A percentile compares a stretch with the other conserved stretches of the same genome.
These are phyloP conservation scores for Cottoperca gobio DNA, from an alignment of 2,797 vertebrate species.

Conservation along the genomic window DNA sequence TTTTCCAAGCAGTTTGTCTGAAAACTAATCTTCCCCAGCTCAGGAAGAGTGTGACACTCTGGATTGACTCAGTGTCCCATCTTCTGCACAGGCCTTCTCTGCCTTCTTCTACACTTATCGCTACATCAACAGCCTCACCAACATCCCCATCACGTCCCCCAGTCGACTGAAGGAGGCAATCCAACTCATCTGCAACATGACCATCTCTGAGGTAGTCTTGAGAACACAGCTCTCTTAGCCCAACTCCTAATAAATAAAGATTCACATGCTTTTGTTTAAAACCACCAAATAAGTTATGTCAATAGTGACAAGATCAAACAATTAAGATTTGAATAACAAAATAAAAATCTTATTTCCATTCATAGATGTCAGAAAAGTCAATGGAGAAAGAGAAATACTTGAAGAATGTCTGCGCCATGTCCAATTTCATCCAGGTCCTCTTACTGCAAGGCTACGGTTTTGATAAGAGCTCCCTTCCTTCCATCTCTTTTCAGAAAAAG, in stretches of 20 bases:
- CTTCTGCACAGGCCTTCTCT: slow-evolving; percentile 87
- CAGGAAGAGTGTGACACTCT: background rate
- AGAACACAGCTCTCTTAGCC: background rate
- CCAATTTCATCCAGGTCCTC: slow-evolving; percentile 85
- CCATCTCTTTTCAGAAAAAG: slow-evolving; percentile 87
- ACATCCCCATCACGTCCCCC: slow-evolving; percentile 71
- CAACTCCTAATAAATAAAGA: background rate
- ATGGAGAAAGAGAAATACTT: slow-evolving; percentile 45
- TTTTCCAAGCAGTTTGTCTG: background rate
- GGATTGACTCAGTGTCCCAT: background rate
- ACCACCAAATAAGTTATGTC: background rate
- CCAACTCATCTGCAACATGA: slow-evolving; percentile 80
- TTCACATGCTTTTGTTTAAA: background rate
- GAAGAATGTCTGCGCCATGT: slow-evolving; percentile 83
- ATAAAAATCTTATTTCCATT: background rate
- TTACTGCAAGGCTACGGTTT: slow-evolving; percentile 85
- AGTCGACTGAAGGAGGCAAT: slow-evolving; percentile 70
- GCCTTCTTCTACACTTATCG: slow-evolving; percentile 87
- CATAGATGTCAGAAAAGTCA: slow-evolving; percentile 82
- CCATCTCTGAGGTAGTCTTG: slow-evolving; percentile 78
- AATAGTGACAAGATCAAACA: background rate
- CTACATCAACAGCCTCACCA: slow-evolving; percentile 81
- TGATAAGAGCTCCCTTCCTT: slow-evolving; percentile 77
- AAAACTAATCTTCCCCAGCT: background rate
- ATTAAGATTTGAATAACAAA: background rate